Evolutionary conservation across 2,113 vertebrate genomes (phyloP).

Genomic region (Todiramphus saurophagus): DNA sequence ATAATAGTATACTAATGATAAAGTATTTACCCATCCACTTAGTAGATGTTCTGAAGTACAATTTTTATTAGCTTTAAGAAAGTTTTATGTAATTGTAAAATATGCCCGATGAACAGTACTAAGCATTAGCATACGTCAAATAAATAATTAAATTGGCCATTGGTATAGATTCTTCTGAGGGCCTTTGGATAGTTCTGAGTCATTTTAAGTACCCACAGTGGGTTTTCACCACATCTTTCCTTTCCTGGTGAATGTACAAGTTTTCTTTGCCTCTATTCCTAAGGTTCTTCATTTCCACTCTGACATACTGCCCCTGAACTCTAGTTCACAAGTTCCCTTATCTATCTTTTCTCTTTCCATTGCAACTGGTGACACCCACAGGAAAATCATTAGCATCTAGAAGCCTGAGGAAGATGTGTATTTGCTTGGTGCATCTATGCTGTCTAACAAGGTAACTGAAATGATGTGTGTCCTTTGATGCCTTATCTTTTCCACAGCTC

Average conservation of each 20-base stretch:
- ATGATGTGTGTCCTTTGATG: not conserved
- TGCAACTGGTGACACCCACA: not conserved
- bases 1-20: not conserved
- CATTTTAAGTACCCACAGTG: not conserved
- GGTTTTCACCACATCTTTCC: not conserved
- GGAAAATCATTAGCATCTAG: not conserved
- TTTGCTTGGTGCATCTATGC: not conserved
- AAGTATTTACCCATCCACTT: not conserved
- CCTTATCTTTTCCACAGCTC: not conserved
- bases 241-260: not conserved
- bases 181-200: not conserved
- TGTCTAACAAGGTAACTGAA: not conserved
- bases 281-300: not conserved
- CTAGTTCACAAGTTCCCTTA: not conserved
- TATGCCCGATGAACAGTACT: not conserved
- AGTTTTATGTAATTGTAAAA: rapidly evolving
- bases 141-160: not conserved
- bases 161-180: not conserved
- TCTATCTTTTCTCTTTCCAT: not conserved
- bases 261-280: not conserved
- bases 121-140: not conserved
- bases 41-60: not conserved
- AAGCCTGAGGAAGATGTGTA: not conserved
- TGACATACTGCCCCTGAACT: not conserved
- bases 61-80: not conserved